Base-by-base conservation (phyloP, 2,797 vertebrate species). In the Chelonia mydas region DNA sequence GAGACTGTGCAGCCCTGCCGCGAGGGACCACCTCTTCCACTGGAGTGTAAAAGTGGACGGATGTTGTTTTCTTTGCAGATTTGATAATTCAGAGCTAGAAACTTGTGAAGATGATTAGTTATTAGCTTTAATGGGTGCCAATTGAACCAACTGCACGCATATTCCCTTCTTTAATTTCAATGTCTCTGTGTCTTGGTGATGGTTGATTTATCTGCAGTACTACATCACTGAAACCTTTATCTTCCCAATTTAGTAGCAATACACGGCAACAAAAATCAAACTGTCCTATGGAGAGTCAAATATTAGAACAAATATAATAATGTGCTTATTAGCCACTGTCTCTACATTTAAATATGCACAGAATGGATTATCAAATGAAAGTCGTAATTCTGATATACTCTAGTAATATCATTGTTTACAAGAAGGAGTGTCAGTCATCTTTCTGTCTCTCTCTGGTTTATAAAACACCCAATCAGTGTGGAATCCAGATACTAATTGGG, bases 21-120 rank as follows among this genome's bases (percentile, higher is more conserved):
- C 97, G 98, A 98, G 99, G 99, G 99, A 99, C 99, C 99, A 98
- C 98, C 98, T 99, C 98, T 98, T 98, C 98, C 99, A 99, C 98
- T 98, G 98, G 98, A 98, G 98, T 99, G 98, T 99, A 98, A 99
- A 99, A 99, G 99, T 99, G 98, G 98, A 98, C 97, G 98, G 98
- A 98, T 99, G 98, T 99, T 99, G 98, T 99, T 99, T 99, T 99
- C 98, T 97, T 98, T 98, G 97, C 98, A 98, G 98, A 98, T 98
- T 98, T 98, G 98, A 98, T 98, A 97, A 98, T 98, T 98, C 98
- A 95, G 97, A 97, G 97, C 97, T 98, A 95, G 97, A 94, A 98
- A 98, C 98, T 98, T 90, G 33, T 54, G 88, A 98, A 97, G 95
- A 97, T 96, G 98, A 97, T 98, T 98, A 97, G 96, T 98, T 98